Evolutionary conservation across 2,888 invertebrate species (phyloP).

Genomic region (Steromphala cineraria): DNA sequence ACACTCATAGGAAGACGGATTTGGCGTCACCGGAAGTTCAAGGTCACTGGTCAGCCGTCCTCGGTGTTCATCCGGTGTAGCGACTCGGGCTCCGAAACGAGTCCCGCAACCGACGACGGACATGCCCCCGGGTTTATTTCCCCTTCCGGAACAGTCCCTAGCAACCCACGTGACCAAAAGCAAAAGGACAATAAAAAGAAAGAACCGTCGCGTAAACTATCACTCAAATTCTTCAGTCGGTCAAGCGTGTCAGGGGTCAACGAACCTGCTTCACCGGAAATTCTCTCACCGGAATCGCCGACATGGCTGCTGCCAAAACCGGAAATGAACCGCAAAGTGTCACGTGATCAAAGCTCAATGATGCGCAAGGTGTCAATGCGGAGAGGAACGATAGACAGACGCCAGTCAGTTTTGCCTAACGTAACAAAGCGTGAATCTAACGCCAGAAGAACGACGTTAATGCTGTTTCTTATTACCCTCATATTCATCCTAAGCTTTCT

Average conservation of each 20-base stretch:
- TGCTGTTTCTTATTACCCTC: conserved; percentile 57
- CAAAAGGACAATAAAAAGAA: background rate
- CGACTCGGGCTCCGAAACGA: background rate
- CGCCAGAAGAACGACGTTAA: conserved; percentile 52
- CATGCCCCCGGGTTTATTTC: background rate
- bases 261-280: background rate
- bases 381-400: background rate
- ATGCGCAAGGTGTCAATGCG: background rate
- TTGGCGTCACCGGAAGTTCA: conserved; percentile 24
- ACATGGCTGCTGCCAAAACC: background rate
- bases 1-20: conserved; percentile 33
- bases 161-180: conserved; percentile 1
- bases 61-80: background rate
- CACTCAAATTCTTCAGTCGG: background rate
- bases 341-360: background rate
- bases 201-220: background rate
- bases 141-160: background rate
- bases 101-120: background rate
- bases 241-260: background rate
- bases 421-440: conserved; percentile 25
- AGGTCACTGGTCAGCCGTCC: background rate
- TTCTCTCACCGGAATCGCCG: background rate
- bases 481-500: conserved; percentile 58
- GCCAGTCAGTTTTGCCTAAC: background rate
- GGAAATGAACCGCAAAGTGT: conserved; percentile 1